Base-by-base conservation (phyloP, 2,888 invertebrate genomes). In the Plutella xylostella region DNA sequence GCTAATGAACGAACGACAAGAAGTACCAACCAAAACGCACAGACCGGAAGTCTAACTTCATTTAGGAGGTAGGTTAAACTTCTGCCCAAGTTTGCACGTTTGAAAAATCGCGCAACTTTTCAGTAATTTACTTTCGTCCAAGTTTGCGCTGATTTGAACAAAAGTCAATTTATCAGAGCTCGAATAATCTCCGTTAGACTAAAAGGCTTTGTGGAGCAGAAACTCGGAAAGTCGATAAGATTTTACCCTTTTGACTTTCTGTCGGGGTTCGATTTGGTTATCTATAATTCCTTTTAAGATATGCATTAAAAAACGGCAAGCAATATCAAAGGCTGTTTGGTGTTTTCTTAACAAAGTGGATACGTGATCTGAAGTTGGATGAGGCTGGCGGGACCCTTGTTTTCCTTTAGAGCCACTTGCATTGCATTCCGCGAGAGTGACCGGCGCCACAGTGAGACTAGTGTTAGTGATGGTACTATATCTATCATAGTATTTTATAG, bases 1-100 rank as follows among this genome's bases (percentile, higher is more conserved):
- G 78, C 75, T 83, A 83, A 83, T 83, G 79, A 82, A 79, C 70
- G 79, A 72, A 73, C 76, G 72, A 79, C 76, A 79, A 78, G 75
- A 73, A 77, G 76, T 73, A 65, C 68, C 68, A 73, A 78, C 78
- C 77, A n/a, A n/a, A n/a, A n/a, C n/a, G n/a, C n/a, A n/a, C n/a
- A n/a, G n/a, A n/a, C n/a, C n/a, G 17, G 37, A n/a, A 37, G 20
- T 37, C 37, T 18, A 37, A 37, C 17, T 37, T 61, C 57, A 49
- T 56, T 58, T 48, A 54, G 52, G n/a, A n/a, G n/a, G n/a, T n/a
- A n/a, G n/a, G n/a, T n/a, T n/a, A n/a, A n/a, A n/a, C n/a, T n/a
- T n/a, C n/a, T n/a, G n/a, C 20, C 20, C 19, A 19, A 18, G 18
- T 20, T 20, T 37, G 37, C n/a, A 18, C 37, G 20, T 20, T 37